A percentile compares a stretch with the other conserved stretches of the same genome.
Evolutionary conservation across 1,140 invertebrate species (phyloP).

Genomic region (Vanessa atalanta): DNA sequence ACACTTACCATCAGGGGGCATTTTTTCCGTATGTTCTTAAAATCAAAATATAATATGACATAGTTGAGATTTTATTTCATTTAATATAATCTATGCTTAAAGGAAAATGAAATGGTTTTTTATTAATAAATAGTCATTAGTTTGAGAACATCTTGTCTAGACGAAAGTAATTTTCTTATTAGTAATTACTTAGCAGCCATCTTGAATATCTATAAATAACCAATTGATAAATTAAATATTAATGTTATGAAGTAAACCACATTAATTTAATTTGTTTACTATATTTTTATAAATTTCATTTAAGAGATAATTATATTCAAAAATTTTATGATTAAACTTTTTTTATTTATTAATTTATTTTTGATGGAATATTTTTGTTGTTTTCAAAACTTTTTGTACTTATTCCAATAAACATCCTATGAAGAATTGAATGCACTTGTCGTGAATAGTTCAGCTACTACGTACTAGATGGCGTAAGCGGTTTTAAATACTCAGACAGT

Average conservation of each 20-base stretch:
- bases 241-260: background rate
- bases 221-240: background rate
- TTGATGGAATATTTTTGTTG: too few relatives aligned
- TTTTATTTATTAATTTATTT: too few relatives aligned
- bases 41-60: too few relatives aligned
- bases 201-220: constrained; percentile 20
- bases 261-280: background rate
- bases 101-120: too few relatives aligned
- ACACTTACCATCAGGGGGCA: too few relatives aligned
- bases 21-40: too few relatives aligned
- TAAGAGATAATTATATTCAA: background rate
- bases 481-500: background rate
- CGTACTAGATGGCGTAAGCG: constrained; percentile 36
- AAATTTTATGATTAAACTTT: background rate
- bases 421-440: too few relatives aligned
- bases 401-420: too few relatives aligned
- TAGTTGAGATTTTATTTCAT: too few relatives aligned
- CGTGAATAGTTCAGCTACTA: constrained; percentile 26
- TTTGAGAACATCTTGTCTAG: constrained; percentile 20
- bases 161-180: constrained; percentile 27
- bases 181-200: constrained; percentile 17
- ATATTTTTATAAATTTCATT: background rate
- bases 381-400: too few relatives aligned
- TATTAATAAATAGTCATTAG: background rate
- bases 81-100: too few relatives aligned